These are phyloP conservation scores for Hypanus sabinus DNA, from an alignment of 2,113 vertebrate genomes.

Conservation along the genomic window DNA sequence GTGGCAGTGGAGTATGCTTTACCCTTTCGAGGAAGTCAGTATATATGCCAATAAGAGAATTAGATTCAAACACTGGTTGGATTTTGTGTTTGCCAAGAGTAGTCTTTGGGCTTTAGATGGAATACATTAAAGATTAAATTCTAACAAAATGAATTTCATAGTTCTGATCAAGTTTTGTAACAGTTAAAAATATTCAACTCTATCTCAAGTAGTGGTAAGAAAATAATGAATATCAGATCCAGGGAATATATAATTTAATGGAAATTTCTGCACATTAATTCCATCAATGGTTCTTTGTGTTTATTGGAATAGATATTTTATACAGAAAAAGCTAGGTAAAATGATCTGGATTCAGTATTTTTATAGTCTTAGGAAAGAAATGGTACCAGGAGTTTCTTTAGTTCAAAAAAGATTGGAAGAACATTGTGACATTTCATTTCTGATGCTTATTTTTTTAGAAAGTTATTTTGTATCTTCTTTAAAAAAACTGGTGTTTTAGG, in stretches of 20 bases:
- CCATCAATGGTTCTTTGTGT: constrained; percentile 24
- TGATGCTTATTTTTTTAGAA: constrained; percentile 2
- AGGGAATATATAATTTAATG: constrained; percentile 16
- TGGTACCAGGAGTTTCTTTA: not conserved
- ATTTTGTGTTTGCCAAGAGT: not conserved
- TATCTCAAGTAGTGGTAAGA: not conserved
- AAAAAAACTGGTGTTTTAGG: not conserved
- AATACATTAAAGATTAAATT: constrained; percentile 19
- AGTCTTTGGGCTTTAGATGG: not conserved
- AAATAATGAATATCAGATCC: constrained; percentile 25
- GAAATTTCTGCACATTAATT: constrained; percentile 15
- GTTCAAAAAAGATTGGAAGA: not conserved
- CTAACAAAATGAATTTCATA: not conserved
- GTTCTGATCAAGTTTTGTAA: not conserved
- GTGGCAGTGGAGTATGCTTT: not conserved
- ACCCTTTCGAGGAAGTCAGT: not conserved
- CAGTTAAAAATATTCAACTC: not conserved
- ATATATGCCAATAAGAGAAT: not conserved
- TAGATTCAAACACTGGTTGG: not conserved
- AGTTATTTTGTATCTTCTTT: not conserved
- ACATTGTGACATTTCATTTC: not conserved
- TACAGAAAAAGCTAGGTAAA: not conserved
- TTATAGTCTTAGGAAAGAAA: not conserved
- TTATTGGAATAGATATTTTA: constrained; percentile 30
- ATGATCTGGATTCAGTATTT: not conserved